Evolutionary conservation across 2,797 vertebrate species (phyloP).

Genomic region (Apogon hyalosoma): DNA sequence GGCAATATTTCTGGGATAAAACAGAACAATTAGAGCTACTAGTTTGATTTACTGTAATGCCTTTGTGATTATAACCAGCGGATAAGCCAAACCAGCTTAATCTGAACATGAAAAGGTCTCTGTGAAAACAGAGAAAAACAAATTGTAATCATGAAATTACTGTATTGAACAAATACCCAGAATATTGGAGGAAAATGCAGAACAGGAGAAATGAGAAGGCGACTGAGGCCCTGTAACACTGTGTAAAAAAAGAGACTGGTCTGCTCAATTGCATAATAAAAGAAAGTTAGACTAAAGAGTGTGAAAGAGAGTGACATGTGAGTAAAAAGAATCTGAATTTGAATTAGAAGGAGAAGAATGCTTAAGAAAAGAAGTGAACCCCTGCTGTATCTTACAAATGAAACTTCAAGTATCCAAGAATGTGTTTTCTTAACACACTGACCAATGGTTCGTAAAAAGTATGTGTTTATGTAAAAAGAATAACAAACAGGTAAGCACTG

Average conservation of each 20-base stretch:
- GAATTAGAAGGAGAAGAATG: constrained; percentile 60
- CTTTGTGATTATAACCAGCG: too few species aligned
- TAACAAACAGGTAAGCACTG: background rate
- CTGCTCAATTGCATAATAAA: constrained; percentile 44
- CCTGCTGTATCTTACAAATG: constrained; percentile 3
- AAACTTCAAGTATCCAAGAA: background rate
- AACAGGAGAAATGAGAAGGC: background rate
- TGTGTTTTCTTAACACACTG: background rate
- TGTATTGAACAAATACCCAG: too few species aligned
- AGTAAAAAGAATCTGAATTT: constrained; percentile 63
- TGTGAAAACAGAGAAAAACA: too few species aligned
- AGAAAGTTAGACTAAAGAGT: constrained; percentile 49
- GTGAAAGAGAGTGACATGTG: constrained; percentile 48
- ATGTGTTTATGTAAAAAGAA: background rate
- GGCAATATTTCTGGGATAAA: too few species aligned
- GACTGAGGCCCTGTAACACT: constrained; percentile 1
- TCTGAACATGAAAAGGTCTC: too few species aligned
- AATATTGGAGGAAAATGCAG: too few species aligned
- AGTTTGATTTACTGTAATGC: too few species aligned
- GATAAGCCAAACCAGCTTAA: too few species aligned
- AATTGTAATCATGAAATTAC: too few species aligned
- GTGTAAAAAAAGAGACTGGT: constrained; percentile 23
- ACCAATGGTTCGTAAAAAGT: background rate
- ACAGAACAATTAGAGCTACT: too few species aligned
- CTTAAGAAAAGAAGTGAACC: constrained; percentile 35